phyloP scores from a whole-genome alignment of 2,113 vertebrate species.

The Amblyornis subalaris region DNA sequence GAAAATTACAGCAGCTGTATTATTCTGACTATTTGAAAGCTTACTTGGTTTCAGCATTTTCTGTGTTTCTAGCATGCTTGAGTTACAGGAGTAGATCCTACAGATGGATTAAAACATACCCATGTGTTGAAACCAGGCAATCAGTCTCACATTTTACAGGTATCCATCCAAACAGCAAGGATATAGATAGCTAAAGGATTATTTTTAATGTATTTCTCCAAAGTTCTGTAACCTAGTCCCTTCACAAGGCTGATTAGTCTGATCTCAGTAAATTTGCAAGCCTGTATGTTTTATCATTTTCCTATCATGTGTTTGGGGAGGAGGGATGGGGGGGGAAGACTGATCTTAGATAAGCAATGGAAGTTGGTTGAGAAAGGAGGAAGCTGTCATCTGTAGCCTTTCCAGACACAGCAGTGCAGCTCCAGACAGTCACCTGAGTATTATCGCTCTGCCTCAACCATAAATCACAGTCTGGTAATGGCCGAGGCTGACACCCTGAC shows the following conservation, averaged over 20 bases:
- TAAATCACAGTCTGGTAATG: constrained; percentile 72
- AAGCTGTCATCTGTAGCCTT: constrained; percentile 67
- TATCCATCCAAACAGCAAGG: constrained; percentile 40
- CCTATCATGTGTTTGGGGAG: constrained; percentile 25
- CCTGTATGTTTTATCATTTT: constrained; percentile 43
- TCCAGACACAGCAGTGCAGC: constrained; percentile 76
- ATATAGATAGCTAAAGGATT: constrained; percentile 41
- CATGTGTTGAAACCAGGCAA: constrained; percentile 42
- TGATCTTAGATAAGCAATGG: constrained; percentile 37
- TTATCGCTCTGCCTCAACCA: constrained; percentile 71
- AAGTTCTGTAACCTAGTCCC: background rate
- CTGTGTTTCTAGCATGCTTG: background rate
- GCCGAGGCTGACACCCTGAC: constrained; percentile 70
- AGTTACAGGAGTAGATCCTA: constrained; percentile 55
- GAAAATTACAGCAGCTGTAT: background rate
- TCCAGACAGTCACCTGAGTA: constrained; percentile 87
- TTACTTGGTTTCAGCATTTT: constrained; percentile 40
- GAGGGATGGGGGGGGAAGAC: background rate
- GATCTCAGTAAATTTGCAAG: constrained; percentile 48
- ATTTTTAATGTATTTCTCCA: constrained; percentile 33
- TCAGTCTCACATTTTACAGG: constrained; percentile 49
- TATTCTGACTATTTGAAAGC: constrained; percentile 39
- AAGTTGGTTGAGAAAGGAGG: constrained; percentile 57
- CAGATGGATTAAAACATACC: constrained; percentile 58
- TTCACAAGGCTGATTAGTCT: constrained; percentile 35